phyloP scores from a whole-genome alignment of 2,113 vertebrate genomes.

The Heterotilapia buettikoferi region DNA sequence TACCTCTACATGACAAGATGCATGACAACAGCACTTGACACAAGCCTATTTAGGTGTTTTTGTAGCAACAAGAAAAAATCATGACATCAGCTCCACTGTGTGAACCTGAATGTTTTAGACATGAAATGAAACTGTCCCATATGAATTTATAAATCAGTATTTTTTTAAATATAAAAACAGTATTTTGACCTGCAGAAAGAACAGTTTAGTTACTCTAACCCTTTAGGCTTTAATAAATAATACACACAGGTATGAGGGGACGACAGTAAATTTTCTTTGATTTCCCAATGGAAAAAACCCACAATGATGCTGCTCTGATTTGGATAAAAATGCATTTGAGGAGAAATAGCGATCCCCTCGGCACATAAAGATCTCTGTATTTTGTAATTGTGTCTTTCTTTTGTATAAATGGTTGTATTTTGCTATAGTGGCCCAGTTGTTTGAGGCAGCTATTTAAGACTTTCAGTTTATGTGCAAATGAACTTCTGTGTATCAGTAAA shows the following conservation, averaged over 20 bases:
- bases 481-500: not conserved
- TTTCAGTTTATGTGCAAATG: not conserved
- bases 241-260: accelerated
- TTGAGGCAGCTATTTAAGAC: not conserved
- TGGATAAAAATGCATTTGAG: not conserved
- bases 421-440: not conserved
- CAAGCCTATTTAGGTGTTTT: not conserved
- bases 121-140: not conserved
- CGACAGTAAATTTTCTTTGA: not conserved
- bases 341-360: not conserved
- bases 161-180: not conserved
- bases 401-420: not conserved
- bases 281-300: not conserved
- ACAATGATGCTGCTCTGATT: not conserved
- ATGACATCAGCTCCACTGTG: not conserved
- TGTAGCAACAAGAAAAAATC: not conserved
- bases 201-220: not conserved
- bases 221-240: not conserved
- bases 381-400: not conserved
- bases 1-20: not conserved
- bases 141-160: not conserved
- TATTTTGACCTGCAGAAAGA: not conserved
- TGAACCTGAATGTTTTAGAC: not conserved
- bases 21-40: not conserved
- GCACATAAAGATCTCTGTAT: not conserved